A percentile compares a stretch with the other conserved stretches of the same genome.
Conservation (phyloP, 2,888 invertebrate species). For the Bembecia ichneumoniformis region DNA sequence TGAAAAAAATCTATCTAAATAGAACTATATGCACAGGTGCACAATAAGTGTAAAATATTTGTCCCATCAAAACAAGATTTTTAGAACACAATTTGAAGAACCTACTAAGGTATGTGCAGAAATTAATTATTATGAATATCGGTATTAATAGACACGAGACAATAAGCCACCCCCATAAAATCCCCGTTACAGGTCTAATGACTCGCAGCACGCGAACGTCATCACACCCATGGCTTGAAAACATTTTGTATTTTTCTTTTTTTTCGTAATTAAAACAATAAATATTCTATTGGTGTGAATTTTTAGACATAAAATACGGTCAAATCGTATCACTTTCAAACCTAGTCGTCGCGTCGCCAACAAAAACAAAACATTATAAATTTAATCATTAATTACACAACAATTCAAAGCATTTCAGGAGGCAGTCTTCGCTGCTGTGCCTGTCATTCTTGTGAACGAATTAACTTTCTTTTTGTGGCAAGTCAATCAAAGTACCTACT, state of each 20-base stretch:
- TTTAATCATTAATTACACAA: constrained; percentile 43
- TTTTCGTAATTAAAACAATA: too few relatives aligned
- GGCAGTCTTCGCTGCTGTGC: constrained; percentile 29
- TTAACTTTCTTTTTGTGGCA: constrained; percentile 49
- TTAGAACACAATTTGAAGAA: too few relatives aligned
- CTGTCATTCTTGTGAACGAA: constrained; percentile 46
- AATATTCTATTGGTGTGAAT: constrained; percentile 3
- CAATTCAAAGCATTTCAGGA: constrained; percentile 45
- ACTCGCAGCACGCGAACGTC: constrained; percentile 52
- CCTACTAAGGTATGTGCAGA: constrained; percentile 21
- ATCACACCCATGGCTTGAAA: constrained; percentile 24
- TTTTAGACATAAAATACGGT: constrained; percentile 32
- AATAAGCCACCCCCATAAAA: constrained; percentile 59
- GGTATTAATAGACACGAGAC: constrained; percentile 65
- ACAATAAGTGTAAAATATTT: too few relatives aligned
- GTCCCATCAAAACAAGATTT: too few relatives aligned
- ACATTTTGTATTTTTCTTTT: too few relatives aligned
- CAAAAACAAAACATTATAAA: constrained; percentile 4
- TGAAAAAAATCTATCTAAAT: too few relatives aligned
- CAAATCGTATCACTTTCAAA: constrained; percentile 6
- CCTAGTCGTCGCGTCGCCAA: too few relatives aligned
- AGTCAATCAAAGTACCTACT: constrained; percentile 34
- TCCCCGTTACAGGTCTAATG: constrained; percentile 54
- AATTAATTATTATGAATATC: constrained; percentile 58
- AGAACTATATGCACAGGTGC: too few relatives aligned